Base-by-base conservation (phyloP, 1,140 invertebrate genomes). In the Mycetomoellerius zeteki region DNA sequence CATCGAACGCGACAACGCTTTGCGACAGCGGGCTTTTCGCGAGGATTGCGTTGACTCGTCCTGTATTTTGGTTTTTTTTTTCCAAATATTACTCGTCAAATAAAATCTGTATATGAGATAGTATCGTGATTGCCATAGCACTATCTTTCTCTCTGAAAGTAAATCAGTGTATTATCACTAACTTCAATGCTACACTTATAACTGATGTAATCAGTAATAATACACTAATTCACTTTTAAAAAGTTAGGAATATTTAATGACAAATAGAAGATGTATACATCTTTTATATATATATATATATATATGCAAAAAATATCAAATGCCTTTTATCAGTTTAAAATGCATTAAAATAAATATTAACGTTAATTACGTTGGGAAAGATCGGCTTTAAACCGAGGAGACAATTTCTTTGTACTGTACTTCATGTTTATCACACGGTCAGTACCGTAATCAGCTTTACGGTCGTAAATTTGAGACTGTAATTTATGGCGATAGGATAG, bases 401-500 rank as follows among this genome's bases (percentile, higher is more conserved):
- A 47, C 27, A 54, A 37, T 60, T 73, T 58, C 37, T 84, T 73
- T 56, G 54, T 12, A 24, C 14, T 1, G 19, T 8, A 30, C 54
- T 54, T 52, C 21, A 14, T 37, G 30, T 81, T 75, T 84, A 84
- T 73, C 78, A 60, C 27, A 37, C 37, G 27, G 37, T 21, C 37
- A 56, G 43, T 37, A 7, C 54, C 21, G 27, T 75, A 60, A 84
- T 84, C 54, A 73, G 80, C 37, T 84, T 82, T 60, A 47, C 27
- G 80, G 24, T 47, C 69, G 43, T 84, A 84, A 84, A 84, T 84
- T 75, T 50, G n/a, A 27, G 69, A 62, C 54, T 72, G 69, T 73
- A 73, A 84, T 73, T 73, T 75, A 73, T 60, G 54, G 54, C 69
- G 69, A 84, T 84, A 73, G 80, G 80, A 84, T 67, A 60, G 54